Percentiles rank a stretch among this genome's conserved stretches.
These are phyloP conservation scores for Trichopoda pennipes DNA, from an alignment of 2,888 invertebrate species.

Conservation along the genomic window DNA sequence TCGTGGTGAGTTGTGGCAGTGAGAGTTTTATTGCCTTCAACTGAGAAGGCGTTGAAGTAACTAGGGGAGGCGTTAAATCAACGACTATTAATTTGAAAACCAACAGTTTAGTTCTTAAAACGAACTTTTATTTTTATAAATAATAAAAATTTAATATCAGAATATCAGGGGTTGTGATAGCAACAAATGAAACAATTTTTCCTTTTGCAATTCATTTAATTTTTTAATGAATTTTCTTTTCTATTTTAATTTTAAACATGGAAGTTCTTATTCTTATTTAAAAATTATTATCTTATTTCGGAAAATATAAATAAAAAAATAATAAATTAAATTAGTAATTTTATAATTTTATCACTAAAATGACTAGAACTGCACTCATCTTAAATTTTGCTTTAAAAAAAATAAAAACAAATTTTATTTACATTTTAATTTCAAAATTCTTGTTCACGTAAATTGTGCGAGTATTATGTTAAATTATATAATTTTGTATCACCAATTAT, in stretches of 20 bases:
- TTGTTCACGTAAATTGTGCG: constrained; percentile 39
- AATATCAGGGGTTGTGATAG: no score
- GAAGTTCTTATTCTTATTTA: constrained; percentile 53
- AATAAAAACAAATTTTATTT: constrained; percentile 53
- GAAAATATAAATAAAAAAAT: constrained; percentile 20
- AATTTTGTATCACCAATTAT: constrained; percentile 80
- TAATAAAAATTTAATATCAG: no score
- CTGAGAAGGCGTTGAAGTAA: constrained; percentile 19
- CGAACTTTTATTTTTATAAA: no score
- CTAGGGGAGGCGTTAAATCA: no score
- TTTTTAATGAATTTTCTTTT: constrained; percentile 39
- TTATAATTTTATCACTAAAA: constrained; percentile 50
- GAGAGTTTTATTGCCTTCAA: constrained; percentile 4
- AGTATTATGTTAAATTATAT: constrained; percentile 78
- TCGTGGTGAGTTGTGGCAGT: not conserved
- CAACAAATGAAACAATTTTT: not conserved
- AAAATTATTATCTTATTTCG: constrained; percentile 28
- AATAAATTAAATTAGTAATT: not conserved
- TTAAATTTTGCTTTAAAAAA: constrained; percentile 13
- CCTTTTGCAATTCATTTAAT: constrained; percentile 28
- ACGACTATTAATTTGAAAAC: no score
- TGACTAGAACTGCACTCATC: constrained; percentile 70
- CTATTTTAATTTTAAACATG: constrained; percentile 56
- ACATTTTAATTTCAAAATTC: constrained; percentile 52
- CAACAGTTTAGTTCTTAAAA: no score